phyloP scores from a whole-genome alignment of 2,888 invertebrate genomes.

The Zele albiditarsus region DNA sequence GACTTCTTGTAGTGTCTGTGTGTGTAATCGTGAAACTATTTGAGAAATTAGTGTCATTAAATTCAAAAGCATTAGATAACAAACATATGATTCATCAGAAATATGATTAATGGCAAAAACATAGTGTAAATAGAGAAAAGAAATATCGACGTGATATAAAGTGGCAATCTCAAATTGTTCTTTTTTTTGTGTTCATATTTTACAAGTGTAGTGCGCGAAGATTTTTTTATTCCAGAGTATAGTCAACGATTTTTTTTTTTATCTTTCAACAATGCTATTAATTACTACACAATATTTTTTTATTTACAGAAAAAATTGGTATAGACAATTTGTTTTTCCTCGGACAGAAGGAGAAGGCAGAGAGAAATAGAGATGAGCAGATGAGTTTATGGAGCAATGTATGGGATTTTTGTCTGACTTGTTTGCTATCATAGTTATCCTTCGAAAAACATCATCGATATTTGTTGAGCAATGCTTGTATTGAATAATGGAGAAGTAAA shows the following conservation, averaged over 20 bases:
- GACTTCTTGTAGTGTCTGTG: too few species aligned
- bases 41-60: background rate
- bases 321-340: constrained; percentile 32
- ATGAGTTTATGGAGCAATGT: constrained; percentile 5
- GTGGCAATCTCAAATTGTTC: constrained; percentile 11
- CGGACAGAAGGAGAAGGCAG: background rate
- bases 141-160: constrained; percentile 52
- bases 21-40: background rate
- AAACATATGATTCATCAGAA: background rate
- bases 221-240: constrained; percentile 38
- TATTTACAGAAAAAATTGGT: constrained; percentile 34
- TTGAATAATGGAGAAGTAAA: background rate
- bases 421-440: constrained; percentile 20
- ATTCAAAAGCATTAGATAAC: background rate
- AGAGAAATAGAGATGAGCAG: constrained; percentile 2
- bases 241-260: constrained; percentile 19
- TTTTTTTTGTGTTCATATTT: constrained; percentile 37
- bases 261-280: constrained; percentile 28
- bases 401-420: background rate
- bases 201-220: constrained; percentile 46
- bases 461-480: constrained; percentile 8
- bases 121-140: constrained; percentile 43
- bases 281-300: constrained; percentile 21
- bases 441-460: constrained; percentile 46
- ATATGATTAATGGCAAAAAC: background rate